Percentiles rank a stretch among this genome's conserved stretches.
Evolutionary conservation across 2,797 vertebrate genomes (phyloP).

Genomic region (Schizothorax lantsangensis): DNA sequence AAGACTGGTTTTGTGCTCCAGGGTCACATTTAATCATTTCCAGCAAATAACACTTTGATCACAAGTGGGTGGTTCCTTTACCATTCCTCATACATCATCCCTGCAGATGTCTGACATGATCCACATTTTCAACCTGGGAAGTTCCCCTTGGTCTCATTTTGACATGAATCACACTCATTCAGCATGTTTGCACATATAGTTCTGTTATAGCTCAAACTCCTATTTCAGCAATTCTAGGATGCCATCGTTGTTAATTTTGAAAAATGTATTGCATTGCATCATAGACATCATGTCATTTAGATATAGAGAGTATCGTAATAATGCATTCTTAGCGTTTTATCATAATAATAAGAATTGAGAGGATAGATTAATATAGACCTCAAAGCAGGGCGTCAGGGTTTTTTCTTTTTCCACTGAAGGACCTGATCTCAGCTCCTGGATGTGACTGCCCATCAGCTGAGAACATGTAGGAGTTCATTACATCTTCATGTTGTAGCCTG

Average conservation of each 20-base stretch:
- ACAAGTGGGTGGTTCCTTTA: background rate
- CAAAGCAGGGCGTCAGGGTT: background rate
- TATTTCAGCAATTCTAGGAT: background rate
- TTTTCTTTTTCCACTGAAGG: background rate
- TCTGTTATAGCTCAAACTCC: background rate
- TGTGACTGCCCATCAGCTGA: background rate
- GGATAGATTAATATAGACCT: background rate
- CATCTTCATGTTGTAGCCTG: background rate
- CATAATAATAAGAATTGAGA: background rate
- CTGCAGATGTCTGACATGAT: background rate
- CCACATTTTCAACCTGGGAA: conserved; percentile 2
- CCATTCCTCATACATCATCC: background rate
- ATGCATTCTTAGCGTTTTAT: background rate
- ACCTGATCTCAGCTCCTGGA: background rate
- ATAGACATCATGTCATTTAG: background rate
- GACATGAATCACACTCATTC: conserved; percentile 26
- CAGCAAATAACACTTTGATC: background rate
- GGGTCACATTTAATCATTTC: background rate
- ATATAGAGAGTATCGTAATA: background rate
- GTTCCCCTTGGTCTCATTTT: conserved; percentile 19
- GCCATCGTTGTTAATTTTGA: background rate
- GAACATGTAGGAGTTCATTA: background rate
- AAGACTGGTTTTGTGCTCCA: too few relatives aligned
- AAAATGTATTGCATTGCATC: background rate
- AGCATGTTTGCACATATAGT: background rate